Conservation (phyloP, 1,140 invertebrate genomes). For the Vanessa tameamea region DNA sequence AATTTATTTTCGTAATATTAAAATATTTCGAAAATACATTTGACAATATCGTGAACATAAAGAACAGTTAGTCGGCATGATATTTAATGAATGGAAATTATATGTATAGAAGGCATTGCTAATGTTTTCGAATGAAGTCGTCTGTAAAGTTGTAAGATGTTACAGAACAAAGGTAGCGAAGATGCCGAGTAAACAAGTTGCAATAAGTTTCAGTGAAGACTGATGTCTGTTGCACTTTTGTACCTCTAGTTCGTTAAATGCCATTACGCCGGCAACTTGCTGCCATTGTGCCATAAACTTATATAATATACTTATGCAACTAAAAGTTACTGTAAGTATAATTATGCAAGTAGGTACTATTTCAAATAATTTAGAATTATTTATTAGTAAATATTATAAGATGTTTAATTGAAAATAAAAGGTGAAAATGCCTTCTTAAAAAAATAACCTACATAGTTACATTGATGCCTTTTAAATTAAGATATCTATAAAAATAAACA, state of each 20-base stretch:
- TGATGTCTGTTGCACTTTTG: slow-evolving; percentile 41
- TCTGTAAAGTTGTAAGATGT: slow-evolving; percentile 57
- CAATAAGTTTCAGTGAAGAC: slow-evolving; percentile 55
- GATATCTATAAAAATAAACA: too few species aligned
- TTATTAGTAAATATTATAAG: too few species aligned
- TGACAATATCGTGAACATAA: background rate
- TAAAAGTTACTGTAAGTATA: too few species aligned
- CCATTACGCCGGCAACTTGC: background rate
- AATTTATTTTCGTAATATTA: too few species aligned
- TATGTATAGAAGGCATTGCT: slow-evolving; percentile 57
- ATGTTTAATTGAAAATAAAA: too few species aligned
- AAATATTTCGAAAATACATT: too few species aligned
- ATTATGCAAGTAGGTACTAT: too few species aligned
- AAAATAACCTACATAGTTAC: too few species aligned
- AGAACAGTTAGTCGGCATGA: background rate
- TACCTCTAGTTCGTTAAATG: background rate
- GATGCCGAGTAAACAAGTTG: slow-evolving; percentile 65
- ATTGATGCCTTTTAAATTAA: too few species aligned
- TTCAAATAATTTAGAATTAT: too few species aligned
- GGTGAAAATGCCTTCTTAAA: too few species aligned
- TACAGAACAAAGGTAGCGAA: slow-evolving; percentile 60
- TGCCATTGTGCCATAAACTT: background rate
- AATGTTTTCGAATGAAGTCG: slow-evolving; percentile 46
- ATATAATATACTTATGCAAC: background rate
- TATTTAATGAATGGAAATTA: slow-evolving; percentile 8